Percentiles rank a stretch among this genome's conserved stretches.
Evolutionary conservation across 2,888 invertebrate species (phyloP).

Genomic region (Matsumyia berberina): DNA sequence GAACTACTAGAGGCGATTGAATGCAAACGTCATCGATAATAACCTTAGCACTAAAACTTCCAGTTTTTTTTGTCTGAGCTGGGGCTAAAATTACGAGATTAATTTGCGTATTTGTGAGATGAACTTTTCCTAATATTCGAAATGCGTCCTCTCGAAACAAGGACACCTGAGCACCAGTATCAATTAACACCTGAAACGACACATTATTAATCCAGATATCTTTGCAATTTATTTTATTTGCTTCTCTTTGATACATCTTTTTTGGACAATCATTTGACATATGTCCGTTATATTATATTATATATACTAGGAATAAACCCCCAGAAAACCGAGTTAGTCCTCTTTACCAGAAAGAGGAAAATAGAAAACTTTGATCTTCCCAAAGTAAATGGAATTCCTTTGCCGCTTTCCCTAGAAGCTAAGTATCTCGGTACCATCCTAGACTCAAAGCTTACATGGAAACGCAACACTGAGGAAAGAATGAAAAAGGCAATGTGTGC

Average conservation of each 20-base stretch:
- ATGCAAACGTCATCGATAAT: slow-evolving; percentile 30
- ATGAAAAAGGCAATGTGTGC: too few species aligned
- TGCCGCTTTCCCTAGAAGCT: too few species aligned
- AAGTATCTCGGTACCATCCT: too few species aligned
- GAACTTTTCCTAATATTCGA: neutral
- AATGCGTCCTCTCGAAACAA: slow-evolving; percentile 9
- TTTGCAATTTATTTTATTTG: neutral
- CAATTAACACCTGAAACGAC: slow-evolving; percentile 19
- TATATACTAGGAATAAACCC: too few species aligned
- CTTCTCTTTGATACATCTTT: neutral
- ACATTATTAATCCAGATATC: neutral
- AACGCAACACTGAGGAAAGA: too few species aligned
- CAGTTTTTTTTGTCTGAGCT: slow-evolving; percentile 28
- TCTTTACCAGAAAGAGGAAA: too few species aligned
- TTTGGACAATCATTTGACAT: slow-evolving; percentile 58
- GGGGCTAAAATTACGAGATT: slow-evolving; percentile 37
- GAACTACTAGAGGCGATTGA: slow-evolving; percentile 27
- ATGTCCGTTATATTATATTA: too few species aligned
- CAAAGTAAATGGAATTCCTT: too few species aligned
- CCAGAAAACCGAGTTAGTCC: too few species aligned
- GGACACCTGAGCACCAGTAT: slow-evolving; percentile 32
- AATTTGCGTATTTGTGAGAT: neutral
- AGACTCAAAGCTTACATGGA: too few species aligned
- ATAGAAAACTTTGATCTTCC: too few species aligned
- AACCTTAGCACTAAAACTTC: slow-evolving; percentile 22